Base-by-base conservation (phyloP, 92 coral and sea anemone species). In the Umimayanthus kanabou region DNA sequence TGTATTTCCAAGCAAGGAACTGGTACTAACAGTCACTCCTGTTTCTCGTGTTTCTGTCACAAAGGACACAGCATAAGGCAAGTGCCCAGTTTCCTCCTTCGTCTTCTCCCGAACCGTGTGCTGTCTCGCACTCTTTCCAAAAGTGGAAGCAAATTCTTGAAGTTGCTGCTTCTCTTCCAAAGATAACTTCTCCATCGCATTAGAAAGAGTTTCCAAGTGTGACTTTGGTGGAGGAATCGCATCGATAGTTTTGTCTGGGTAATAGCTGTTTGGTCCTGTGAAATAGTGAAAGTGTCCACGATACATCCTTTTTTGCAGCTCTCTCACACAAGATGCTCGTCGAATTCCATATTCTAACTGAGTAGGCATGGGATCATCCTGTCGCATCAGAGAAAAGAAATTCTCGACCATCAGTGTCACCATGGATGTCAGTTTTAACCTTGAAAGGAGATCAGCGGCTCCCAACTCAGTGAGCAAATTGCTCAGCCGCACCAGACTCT, bases 381-480 rank as follows among this genome's bases (percentile, higher is more conserved):
- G 61, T 77, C 86, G 76, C 89, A 89, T 78, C 55, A 90, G 88
- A 75, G 87, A 78, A 76, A 89, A 89, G 71, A 88, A 88, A 81
- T 88, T 88, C 65, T 88, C 90, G 45, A 88, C 90, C 90, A 88
- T 88, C 33, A 88, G 90, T 83, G 90, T 88, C 18, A 79, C 90
- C 86, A 73, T 84, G 77, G 77, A 73, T 73, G 77, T 73, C 47
- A 73, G 77, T 73, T 73, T 73, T 73, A 73, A 73, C 43, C 77
- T 73, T 73, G 77, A 25, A 73, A 73, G 77, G 77, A 73, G 77
- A 73, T 73, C 77, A 73, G 77, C 77, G 77, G 77, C 77, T 73
- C 43, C 77, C 77, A 73, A 73, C 77, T 73, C 77, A 73, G 77
- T 73, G 77, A 73, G 47, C 77, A 73, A 73, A 73, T 73, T 73